A percentile compares a stretch with the other conserved stretches of the same genome.
Evolutionary conservation across 2,113 vertebrate genomes (phyloP).

Genomic region (Nyctereutes procyonoides): DNA sequence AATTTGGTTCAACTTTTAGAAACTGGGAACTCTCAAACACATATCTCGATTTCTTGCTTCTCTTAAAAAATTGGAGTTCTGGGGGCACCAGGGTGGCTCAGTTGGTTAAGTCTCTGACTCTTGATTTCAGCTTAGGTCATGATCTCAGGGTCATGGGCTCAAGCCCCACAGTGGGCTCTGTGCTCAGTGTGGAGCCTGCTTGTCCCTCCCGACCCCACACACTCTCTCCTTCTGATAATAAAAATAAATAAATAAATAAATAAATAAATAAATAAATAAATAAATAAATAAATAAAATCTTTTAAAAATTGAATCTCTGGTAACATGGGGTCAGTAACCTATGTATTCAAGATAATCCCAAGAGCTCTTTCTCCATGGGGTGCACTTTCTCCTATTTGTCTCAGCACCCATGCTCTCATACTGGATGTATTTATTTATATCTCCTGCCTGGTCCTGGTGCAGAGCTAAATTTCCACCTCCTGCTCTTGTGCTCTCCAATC

Average conservation of each 20-base stretch:
- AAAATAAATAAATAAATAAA: background rate
- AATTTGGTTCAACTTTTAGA: background rate
- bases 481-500: background rate
- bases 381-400: background rate
- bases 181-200: background rate
- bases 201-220: background rate
- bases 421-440: background rate
- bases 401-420: accelerated
- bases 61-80: background rate
- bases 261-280: background rate
- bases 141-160: background rate
- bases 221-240: background rate
- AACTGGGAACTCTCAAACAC: background rate
- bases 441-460: background rate
- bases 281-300: background rate
- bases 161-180: background rate
- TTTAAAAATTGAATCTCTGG: background rate
- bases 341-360: background rate
- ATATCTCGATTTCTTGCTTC: constrained; percentile 24
- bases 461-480: background rate
- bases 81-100: background rate
- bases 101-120: background rate
- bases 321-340: background rate
- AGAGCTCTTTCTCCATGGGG: background rate
- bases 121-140: too few species aligned